Conservation (phyloP, 2,797 vertebrate genomes). For the Onychomys arenicola region DNA sequence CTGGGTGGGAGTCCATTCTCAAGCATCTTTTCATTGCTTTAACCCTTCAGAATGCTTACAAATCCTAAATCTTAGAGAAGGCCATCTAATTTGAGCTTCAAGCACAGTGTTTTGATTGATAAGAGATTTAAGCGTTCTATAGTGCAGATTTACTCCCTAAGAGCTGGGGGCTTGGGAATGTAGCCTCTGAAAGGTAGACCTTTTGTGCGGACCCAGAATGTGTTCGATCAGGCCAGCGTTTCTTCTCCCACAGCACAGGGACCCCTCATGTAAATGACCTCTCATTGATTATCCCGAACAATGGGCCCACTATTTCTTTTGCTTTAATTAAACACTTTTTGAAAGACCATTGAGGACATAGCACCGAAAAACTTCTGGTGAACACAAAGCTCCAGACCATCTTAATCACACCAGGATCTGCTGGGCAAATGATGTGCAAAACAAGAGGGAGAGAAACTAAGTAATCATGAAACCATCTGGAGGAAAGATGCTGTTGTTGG, state of each 20-base stretch:
- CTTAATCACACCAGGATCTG: slow-evolving; percentile 59
- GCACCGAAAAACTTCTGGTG: slow-evolving; percentile 57
- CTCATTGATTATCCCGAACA: slow-evolving; percentile 72
- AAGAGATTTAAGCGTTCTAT: slow-evolving; percentile 62
- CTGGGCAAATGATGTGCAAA: slow-evolving; percentile 59
- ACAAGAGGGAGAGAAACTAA: slow-evolving; percentile 42
- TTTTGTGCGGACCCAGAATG: slow-evolving; percentile 67
- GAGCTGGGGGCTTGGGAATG: slow-evolving; percentile 72
- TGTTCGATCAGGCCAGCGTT: slow-evolving; percentile 61
- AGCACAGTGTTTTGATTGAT: slow-evolving; percentile 42
- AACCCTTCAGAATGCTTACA: neutral
- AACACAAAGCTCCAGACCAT: slow-evolving; percentile 51
- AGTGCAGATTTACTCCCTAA: slow-evolving; percentile 52
- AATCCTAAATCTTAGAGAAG: slow-evolving; percentile 28
- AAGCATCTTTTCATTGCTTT: slow-evolving; percentile 42
- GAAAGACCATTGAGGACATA: slow-evolving; percentile 63
- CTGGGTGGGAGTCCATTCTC: slow-evolving; percentile 19
- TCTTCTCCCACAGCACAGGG: slow-evolving; percentile 30
- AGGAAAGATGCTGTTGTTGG: slow-evolving; percentile 54
- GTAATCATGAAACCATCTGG: slow-evolving; percentile 37
- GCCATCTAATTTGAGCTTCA: slow-evolving; percentile 54
- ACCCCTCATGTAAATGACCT: slow-evolving; percentile 69
- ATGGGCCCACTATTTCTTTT: slow-evolving; percentile 71
- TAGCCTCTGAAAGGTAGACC: slow-evolving; percentile 72
- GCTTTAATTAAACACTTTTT: slow-evolving; percentile 71